phyloP scores from a whole-genome alignment of 2,888 invertebrate species.

The Gisinianus flammeolus region DNA sequence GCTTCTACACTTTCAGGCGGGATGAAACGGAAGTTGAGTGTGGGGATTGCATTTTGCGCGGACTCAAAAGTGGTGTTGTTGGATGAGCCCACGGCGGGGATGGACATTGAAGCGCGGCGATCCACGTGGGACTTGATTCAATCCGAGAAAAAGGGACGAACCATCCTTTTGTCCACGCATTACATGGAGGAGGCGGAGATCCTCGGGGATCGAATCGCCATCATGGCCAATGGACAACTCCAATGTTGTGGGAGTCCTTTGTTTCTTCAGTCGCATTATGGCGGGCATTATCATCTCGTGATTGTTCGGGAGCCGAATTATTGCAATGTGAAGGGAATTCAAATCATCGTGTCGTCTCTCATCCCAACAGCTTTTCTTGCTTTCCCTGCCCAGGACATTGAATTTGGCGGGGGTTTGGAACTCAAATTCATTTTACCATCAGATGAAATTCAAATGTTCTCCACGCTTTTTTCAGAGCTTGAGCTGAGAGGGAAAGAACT shows the following conservation, averaged over 20 bases:
- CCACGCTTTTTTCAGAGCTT: background rate
- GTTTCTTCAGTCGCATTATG: slow-evolving; percentile 73
- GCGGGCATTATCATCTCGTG: slow-evolving; percentile 60
- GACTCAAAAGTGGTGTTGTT: slow-evolving; percentile 19
- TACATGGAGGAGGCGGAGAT: slow-evolving; percentile 96
- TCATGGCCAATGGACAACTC: slow-evolving; percentile 76
- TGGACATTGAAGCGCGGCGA: too few relatives aligned
- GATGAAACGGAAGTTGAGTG: slow-evolving; percentile 19
- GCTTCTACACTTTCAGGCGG: slow-evolving; percentile 12
- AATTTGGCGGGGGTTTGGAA: too few relatives aligned
- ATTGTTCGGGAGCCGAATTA: background rate
- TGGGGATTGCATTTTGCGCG: slow-evolving; percentile 22
- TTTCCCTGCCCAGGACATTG: background rate
- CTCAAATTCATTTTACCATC: background rate
- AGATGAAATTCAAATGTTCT: background rate
- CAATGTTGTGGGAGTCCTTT: slow-evolving; percentile 81
- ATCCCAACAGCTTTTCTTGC: background rate
- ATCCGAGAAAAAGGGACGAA: slow-evolving; percentile 70
- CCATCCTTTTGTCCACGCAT: too few relatives aligned
- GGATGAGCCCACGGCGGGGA: too few relatives aligned
- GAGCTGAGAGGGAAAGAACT: background rate
- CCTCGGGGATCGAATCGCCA: slow-evolving; percentile 86
- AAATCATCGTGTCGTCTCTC: background rate
- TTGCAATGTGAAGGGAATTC: background rate
- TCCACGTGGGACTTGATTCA: slow-evolving; percentile 60